Conservation (phyloP, 2,888 invertebrate genomes). For the Geophilus truncorum region DNA sequence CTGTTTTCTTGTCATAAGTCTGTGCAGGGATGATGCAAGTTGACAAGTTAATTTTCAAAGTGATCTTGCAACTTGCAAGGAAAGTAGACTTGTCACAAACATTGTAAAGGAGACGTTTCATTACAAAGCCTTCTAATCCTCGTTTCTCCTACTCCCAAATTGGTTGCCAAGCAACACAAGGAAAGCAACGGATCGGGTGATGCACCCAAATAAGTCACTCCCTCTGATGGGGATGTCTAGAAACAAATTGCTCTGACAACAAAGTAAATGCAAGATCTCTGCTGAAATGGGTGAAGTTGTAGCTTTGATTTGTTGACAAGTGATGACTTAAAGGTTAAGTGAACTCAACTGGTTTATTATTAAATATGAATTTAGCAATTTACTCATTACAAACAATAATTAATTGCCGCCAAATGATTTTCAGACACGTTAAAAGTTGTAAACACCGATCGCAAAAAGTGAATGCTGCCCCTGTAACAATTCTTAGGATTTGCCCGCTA, state of each 20-base stretch:
- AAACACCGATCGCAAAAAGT: no score
- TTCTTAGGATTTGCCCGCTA: no score
- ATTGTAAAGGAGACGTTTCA: background rate
- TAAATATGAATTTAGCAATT: no score
- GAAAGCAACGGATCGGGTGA: background rate
- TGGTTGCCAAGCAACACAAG: background rate
- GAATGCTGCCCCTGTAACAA: no score
- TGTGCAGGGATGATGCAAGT: background rate
- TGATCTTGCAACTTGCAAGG: background rate
- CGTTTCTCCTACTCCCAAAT: background rate
- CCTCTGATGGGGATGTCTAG: background rate
- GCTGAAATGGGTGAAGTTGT: background rate
- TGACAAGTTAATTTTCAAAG: background rate
- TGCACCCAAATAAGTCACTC: background rate
- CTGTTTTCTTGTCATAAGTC: background rate
- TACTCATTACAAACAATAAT: no score
- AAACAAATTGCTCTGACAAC: background rate
- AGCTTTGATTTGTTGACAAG: background rate
- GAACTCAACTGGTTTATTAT: no score
- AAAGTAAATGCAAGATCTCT: background rate
- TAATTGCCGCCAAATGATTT: no score
- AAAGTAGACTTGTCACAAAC: background rate
- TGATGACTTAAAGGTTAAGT: background rate
- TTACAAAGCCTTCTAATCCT: constrained; percentile 4
- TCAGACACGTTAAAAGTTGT: background rate